A percentile compares a stretch with the other conserved stretches of the same genome.
These are phyloP conservation scores for Pandemis cinnamomeana DNA, from an alignment of 2,888 invertebrate species.

Conservation along the genomic window DNA sequence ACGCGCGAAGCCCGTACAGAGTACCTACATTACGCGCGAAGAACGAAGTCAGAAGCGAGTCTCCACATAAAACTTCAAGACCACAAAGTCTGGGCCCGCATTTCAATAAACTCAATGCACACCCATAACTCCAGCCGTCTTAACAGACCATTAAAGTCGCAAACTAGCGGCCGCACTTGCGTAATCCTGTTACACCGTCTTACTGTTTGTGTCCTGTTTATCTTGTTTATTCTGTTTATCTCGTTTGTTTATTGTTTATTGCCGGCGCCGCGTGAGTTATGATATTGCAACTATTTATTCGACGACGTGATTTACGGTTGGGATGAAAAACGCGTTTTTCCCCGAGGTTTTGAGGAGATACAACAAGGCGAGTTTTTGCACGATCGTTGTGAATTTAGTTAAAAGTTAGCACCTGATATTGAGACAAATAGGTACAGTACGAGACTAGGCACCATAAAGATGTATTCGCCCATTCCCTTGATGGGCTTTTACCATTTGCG, in stretches of 20 bases:
- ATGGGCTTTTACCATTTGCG: too few species aligned
- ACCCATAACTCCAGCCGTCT: neutral
- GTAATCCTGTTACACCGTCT: slow-evolving; percentile 17
- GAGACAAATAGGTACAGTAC: too few species aligned
- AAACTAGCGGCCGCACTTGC: slow-evolving; percentile 8
- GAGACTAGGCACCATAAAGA: too few species aligned
- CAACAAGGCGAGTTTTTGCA: neutral
- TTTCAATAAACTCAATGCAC: slow-evolving; percentile 11
- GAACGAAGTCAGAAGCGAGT: neutral
- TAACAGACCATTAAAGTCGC: slow-evolving; percentile 19
- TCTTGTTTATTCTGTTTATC: slow-evolving; percentile 20
- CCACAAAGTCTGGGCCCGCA: neutral
- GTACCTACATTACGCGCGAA: neutral
- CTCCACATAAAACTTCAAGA: neutral
- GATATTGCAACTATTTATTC: slow-evolving; percentile 9
- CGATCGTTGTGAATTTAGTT: neutral
- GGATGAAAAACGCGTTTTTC: slow-evolving; percentile 3
- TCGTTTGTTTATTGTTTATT: slow-evolving; percentile 8
- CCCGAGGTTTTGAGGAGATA: neutral
- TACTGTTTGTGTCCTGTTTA: slow-evolving; percentile 34
- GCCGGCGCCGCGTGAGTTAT: slow-evolving; percentile 10
- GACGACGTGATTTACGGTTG: slow-evolving; percentile 1
- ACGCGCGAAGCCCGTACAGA: too few species aligned
- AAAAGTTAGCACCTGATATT: too few species aligned
- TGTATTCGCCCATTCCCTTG: too few species aligned